phyloP scores from a whole-genome alignment of 2,888 invertebrate species.

The Stenoptilia bipunctidactyla region DNA sequence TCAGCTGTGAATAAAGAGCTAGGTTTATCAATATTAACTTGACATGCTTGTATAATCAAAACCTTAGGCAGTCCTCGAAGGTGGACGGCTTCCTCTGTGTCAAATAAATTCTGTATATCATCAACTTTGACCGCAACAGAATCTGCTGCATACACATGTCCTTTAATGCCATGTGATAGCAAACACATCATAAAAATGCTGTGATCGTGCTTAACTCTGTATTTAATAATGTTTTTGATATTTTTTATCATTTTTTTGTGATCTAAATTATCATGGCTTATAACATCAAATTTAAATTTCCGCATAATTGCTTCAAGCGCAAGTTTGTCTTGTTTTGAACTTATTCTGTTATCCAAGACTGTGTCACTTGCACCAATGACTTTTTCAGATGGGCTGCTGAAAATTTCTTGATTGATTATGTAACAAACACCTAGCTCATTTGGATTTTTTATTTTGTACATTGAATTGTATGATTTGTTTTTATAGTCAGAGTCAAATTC shows the following conservation, averaged over 20 bases:
- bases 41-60: constrained; percentile 55
- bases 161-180: constrained; percentile 53
- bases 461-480: not conserved
- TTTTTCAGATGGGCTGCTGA: constrained; percentile 43
- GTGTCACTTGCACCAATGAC: constrained; percentile 19
- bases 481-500: constrained; percentile 37
- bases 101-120: constrained; percentile 44
- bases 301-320: constrained; percentile 39
- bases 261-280: constrained; percentile 33
- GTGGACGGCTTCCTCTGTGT: constrained; percentile 33
- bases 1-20: constrained; percentile 33
- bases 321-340: constrained; percentile 39
- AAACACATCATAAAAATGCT: constrained; percentile 58
- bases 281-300: constrained; percentile 42
- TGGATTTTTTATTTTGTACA: constrained; percentile 40
- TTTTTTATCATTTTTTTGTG: constrained; percentile 35
- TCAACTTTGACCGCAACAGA: constrained; percentile 50
- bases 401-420: constrained; percentile 54
- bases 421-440: constrained; percentile 46
- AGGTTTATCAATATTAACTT: constrained; percentile 30
- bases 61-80: constrained; percentile 47
- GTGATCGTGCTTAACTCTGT: constrained; percentile 32
- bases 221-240: constrained; percentile 34
- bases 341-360: constrained; percentile 12
- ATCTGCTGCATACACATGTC: constrained; percentile 52